Evolutionary conservation across 2,888 invertebrate species (phyloP), one percentile per base, ranked within the genome.

Genomic region (Tenthredo distinguenda): DNA sequence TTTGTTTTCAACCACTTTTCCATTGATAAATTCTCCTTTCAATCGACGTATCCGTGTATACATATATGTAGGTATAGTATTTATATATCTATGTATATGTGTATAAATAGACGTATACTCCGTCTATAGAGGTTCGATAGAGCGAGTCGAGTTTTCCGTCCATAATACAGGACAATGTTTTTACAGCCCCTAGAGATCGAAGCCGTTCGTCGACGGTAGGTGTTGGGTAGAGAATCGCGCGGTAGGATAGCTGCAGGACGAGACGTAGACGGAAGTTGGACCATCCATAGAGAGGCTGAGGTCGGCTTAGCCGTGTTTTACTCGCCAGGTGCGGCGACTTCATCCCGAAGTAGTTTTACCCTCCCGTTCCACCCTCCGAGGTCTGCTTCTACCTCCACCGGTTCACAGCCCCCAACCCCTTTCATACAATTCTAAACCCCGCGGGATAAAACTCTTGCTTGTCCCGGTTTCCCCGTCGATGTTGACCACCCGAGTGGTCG

Each of bases 251-350:
- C 43, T 65, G 37, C 55, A 58, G 40, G 74, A 84, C 12, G 74
- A 58, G 43, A 40, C 21, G 71, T n/a, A 37, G 7, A 68, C 43
- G 3, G 26, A 15, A 31, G 58, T 18, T 31, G 6, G 9, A 12
- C 34, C 18, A 62, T n/a, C n/a, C n/a, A 71, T n/a, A 26, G 21
- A 31, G 62, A 68, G 71, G 43, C 86, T 87, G 85, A 85, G 87
- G 88, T 90, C 88, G 90, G 90, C 91, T 91, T 91, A 91, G 89
- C 90, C 90, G 88, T 90, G 90, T 91, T 91, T 89, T 88, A 88
- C 86, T 88, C 89, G 84, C 88, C 90, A 90, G 91, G 90, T 90
- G 90, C 88, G 88, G 88, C 90, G 88, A 89, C 86, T 72, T 84
- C 34, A 86, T 84, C 85, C 76, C 68, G 74, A 84, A 83, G 85